A percentile compares a stretch with the other conserved stretches of the same genome.
phyloP scores from a whole-genome alignment of 2,888 invertebrate genomes.

The Acrobeloides nanus region DNA sequence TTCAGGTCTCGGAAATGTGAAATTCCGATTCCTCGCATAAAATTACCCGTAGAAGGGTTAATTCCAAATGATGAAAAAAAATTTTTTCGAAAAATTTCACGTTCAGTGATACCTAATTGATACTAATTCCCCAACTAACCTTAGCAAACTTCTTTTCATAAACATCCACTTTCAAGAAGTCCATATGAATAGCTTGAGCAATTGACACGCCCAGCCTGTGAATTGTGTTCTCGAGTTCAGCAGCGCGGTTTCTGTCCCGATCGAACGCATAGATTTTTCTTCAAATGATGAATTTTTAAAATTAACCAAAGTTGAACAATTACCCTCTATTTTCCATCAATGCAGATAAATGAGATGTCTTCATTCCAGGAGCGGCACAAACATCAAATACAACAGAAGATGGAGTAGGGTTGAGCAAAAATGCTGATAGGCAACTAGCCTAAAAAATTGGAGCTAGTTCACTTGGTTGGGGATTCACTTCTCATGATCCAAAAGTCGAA shows the following conservation, averaged over 20 bases:
- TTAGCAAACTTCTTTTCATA: slow-evolving; percentile 55
- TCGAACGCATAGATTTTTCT: slow-evolving; percentile 29
- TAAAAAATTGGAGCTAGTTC: slow-evolving; percentile 54
- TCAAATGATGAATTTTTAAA: neutral
- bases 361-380: slow-evolving; percentile 97
- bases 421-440: slow-evolving; percentile 84
- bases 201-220: slow-evolving; percentile 65
- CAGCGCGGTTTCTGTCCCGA: slow-evolving; percentile 60
- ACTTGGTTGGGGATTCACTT: neutral
- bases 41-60: too few relatives aligned
- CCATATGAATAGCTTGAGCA: slow-evolving; percentile 65
- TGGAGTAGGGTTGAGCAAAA: slow-evolving; percentile 68
- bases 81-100: too few relatives aligned
- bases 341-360: slow-evolving; percentile 81
- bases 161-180: slow-evolving; percentile 66
- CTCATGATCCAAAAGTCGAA: too few relatives aligned
- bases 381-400: slow-evolving; percentile 76
- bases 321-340: slow-evolving; percentile 70
- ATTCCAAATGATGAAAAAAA: too few relatives aligned
- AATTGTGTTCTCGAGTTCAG: slow-evolving; percentile 65
- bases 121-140: slow-evolving; percentile 13
- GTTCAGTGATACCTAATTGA: too few relatives aligned
- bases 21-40: too few relatives aligned
- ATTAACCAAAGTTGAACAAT: slow-evolving; percentile 3
- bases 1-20: too few relatives aligned